A percentile compares a stretch with the other conserved stretches of the same genome.
Conservation (phyloP, 2,797 vertebrate species). For the Orestias chungarensis region DNA sequence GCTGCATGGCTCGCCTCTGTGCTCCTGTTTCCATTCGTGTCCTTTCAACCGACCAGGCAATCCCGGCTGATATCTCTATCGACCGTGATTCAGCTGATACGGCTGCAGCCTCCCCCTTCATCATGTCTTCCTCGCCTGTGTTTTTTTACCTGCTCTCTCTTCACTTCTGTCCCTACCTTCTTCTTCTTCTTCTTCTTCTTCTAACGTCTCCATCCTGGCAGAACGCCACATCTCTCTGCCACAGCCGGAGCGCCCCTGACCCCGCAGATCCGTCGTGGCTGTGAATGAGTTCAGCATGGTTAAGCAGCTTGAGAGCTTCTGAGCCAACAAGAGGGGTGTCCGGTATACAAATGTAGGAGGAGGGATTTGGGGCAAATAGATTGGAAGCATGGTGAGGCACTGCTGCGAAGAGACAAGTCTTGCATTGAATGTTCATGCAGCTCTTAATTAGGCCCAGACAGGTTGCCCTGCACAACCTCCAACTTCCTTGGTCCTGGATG, state of each 20-base stretch:
- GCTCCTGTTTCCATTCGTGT: conserved; percentile 76
- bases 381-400: conserved; percentile 29
- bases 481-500: conserved; percentile 39
- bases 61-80: conserved; percentile 85
- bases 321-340: conserved; percentile 51
- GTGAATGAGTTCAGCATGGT: conserved; percentile 69
- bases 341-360: conserved; percentile 61
- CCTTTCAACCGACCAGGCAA: conserved; percentile 79
- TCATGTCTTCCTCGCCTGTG: conserved; percentile 15
- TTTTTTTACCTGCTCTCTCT: conserved; percentile 23
- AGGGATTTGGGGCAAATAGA: conserved; percentile 49
- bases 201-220: conserved; percentile 46
- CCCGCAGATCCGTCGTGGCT: conserved; percentile 53
- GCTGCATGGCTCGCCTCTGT: conserved; percentile 75
- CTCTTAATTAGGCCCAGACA: conserved; percentile 60
- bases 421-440: conserved; percentile 31
- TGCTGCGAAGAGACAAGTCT: conserved; percentile 20
- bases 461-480: conserved; percentile 41
- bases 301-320: conserved; percentile 59
- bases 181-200: conserved; percentile 34
- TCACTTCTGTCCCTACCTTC: conserved; percentile 26
- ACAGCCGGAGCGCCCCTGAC: conserved; percentile 56
- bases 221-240: conserved; percentile 53
- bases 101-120: conserved; percentile 45
- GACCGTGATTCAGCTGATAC: conserved; percentile 80